Base-by-base conservation (phyloP, 2,888 invertebrate species). In the Ypsolopha sequella region DNA sequence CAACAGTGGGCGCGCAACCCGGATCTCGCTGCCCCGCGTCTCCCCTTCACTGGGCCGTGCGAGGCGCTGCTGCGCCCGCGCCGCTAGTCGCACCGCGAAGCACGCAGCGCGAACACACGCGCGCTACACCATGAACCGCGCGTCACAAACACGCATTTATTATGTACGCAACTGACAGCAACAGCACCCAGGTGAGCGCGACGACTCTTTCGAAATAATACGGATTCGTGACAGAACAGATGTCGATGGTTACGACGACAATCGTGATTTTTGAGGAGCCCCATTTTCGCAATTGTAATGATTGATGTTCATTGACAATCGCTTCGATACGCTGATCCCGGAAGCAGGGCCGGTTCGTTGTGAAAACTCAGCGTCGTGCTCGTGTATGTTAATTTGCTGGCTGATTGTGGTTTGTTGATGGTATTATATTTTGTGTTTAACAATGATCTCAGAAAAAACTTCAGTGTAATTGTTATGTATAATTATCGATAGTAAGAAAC, bases 101-200 rank as follows among this genome's bases (percentile, higher is more conserved):
- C 73, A 76, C 75, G 66, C 34, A 73, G 76, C 74, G 63, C 56
- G 53, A 55, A 61, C 60, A 59, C 61, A 51, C 51, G 45, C 56
- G 70, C 65, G 63, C 24, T 4, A 24, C 70, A 70, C 76, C 80
- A 24, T 34, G 41, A 36, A 9, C 70, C 73, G 75, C 71, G 76
- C 72, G 66, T 67, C 69, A 66, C 67, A 65, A 65, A 73, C 72
- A 71, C 73, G 70, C 67, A 60, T 56, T 61, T 79, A 81, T 76
- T 78, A 86, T 86, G 85, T 81, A 75, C 80, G 82, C 81, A 70
- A 76, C 81, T 64, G 85, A 81, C 73, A 79, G 76, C 76, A 72
- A 81, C 73, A 79, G 76, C 76, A 72, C 75, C 68, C 85, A 86
- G 85, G 85, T 86, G 84, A 85, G 82, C 77, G 78, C 74, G 76